Conservation (phyloP, 1,140 invertebrate genomes). For the Tetramorium parvispinum region DNA sequence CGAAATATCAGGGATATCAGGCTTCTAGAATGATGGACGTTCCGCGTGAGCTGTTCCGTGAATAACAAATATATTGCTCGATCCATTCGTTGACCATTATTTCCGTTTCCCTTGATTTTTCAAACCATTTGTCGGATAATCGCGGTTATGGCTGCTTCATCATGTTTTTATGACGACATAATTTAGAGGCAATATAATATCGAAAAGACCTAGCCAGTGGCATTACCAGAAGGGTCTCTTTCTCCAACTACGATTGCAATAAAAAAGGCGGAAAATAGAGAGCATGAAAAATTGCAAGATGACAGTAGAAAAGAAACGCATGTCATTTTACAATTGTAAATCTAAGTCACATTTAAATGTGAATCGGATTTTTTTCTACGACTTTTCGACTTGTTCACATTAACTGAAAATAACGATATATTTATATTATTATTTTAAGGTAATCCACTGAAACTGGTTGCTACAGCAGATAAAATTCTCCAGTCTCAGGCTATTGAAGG, state of each 20-base stretch:
- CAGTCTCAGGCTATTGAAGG: not conserved
- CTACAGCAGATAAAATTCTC: not conserved
- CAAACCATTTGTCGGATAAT: constrained; percentile 62
- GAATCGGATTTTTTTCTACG: not conserved
- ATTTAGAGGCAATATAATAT: constrained; percentile 73
- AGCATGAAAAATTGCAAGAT: not conserved
- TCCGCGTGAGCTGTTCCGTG: not conserved
- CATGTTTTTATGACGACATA: constrained; percentile 75
- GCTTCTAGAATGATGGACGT: not conserved
- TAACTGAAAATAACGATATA: not conserved
- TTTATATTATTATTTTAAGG: not conserved
- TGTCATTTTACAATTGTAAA: constrained; percentile 3
- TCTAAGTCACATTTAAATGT: not conserved
- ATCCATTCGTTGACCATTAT: constrained; percentile 64
- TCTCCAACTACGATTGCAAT: not conserved
- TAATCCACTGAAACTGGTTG: not conserved
- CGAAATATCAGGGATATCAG: not conserved
- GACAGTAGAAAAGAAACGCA: constrained; percentile 13
- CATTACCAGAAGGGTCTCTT: constrained; percentile 32
- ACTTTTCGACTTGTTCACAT: not conserved
- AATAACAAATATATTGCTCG: constrained; percentile 62
- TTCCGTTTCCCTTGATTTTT: constrained; percentile 70
- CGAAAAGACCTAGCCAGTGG: constrained; percentile 49
- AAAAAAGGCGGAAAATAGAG: constrained; percentile 17
- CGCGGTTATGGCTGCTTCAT: constrained; percentile 66